Evolutionary conservation across 2,888 invertebrate species (phyloP).

Genomic region (Prostheceraeus crozeri): DNA sequence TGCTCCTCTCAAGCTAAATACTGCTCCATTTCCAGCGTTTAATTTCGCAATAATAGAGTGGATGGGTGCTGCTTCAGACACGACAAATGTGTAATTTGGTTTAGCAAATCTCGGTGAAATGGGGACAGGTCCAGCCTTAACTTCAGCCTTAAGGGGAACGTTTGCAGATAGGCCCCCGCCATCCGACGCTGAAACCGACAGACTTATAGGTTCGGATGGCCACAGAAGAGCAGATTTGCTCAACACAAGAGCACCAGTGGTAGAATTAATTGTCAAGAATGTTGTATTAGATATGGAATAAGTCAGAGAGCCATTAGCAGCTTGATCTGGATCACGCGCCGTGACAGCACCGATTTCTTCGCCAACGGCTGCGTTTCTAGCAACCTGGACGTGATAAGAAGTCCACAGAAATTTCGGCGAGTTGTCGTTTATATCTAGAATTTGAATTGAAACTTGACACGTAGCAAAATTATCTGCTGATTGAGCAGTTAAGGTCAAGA

Average conservation of each 20-base stretch:
- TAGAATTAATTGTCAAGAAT: not conserved
- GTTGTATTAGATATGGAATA: not conserved
- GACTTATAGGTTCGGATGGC: not conserved
- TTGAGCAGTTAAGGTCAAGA: slow-evolving; percentile 69
- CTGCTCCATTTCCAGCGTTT: not conserved
- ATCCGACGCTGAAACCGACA: not conserved
- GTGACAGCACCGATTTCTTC: slow-evolving; percentile 60
- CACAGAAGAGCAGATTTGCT: not conserved
- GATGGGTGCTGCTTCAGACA: slow-evolving; percentile 6
- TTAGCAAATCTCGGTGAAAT: not conserved
- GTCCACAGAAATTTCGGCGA: slow-evolving; percentile 85
- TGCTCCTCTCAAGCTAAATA: slow-evolving; percentile 1
- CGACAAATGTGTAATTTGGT: not conserved
- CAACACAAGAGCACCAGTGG: not conserved
- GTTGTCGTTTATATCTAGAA: slow-evolving; percentile 86
- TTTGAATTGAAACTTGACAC: slow-evolving; percentile 43
- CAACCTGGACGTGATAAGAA: slow-evolving; percentile 80
- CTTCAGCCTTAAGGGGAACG: no score
- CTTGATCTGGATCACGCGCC: slow-evolving; percentile 49
- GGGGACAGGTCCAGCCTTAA: no score
- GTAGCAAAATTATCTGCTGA: slow-evolving; percentile 8
- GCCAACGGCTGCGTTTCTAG: slow-evolving; percentile 82
- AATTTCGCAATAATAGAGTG: slow-evolving; percentile 18
- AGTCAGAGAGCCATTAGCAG: slow-evolving; percentile 35
- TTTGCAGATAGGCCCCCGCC: not conserved